These are phyloP conservation scores for Pimpla rufipes DNA, from an alignment of 2,888 invertebrate genomes.

Conservation along the genomic window DNA sequence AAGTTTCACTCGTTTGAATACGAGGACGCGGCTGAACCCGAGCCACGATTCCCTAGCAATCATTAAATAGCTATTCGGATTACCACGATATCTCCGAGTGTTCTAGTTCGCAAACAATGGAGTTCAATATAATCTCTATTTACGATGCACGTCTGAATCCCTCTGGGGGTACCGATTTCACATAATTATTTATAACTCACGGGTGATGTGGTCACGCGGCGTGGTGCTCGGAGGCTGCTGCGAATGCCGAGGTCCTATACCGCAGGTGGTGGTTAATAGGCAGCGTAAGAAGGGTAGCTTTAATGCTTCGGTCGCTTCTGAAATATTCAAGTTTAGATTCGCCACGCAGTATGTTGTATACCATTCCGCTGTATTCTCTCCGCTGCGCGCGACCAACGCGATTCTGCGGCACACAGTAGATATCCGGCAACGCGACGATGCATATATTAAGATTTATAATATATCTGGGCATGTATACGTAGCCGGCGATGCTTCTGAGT, in stretches of 20 bases:
- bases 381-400: conserved; percentile 66
- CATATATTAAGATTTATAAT: conserved; percentile 84
- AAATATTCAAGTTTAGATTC: conserved; percentile 84
- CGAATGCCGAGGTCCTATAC: conserved; percentile 35
- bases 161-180: conserved; percentile 28
- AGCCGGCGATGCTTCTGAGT: conserved; percentile 63
- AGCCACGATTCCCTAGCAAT: too few species aligned
- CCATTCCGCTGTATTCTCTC: conserved; percentile 53
- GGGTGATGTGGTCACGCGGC: conserved; percentile 23
- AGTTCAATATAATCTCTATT: conserved; percentile 14
- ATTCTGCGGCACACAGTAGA: conserved; percentile 81
- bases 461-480: conserved; percentile 74
- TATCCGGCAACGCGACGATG: conserved; percentile 77
- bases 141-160: conserved; percentile 6
- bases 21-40: too few species aligned
- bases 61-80: too few species aligned
- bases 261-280: conserved; percentile 82
- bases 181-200: conserved; percentile 47
- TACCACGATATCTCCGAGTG: not conserved
- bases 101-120: not conserved
- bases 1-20: too few species aligned
- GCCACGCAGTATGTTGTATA: conserved; percentile 65
- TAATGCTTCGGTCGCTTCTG: conserved; percentile 82
- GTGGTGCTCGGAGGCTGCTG: conserved; percentile 35
- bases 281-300: conserved; percentile 84